Evolutionary conservation across 1,140 invertebrate genomes (phyloP).

Genomic region (Scaptodrosophila lebanonensis): DNA sequence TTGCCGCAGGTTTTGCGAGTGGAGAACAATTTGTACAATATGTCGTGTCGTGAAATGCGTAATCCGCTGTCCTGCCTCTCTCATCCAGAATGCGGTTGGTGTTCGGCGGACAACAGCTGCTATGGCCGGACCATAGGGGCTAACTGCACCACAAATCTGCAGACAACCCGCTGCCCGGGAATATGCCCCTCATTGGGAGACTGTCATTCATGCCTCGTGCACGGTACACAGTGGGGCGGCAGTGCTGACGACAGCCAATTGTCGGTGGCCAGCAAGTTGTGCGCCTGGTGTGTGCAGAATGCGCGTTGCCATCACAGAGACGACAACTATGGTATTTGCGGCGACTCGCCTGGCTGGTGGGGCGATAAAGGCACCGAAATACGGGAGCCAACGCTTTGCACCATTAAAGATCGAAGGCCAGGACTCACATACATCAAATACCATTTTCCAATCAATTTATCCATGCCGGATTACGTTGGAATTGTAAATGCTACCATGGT

Average conservation of each 20-base stretch:
- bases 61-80: conserved; percentile 87
- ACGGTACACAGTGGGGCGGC: conserved; percentile 78
- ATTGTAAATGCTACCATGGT: conserved; percentile 91
- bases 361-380: conserved; percentile 89
- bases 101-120: conserved; percentile 88
- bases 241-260: conserved; percentile 76
- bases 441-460: conserved; percentile 88
- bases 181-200: conserved; percentile 91
- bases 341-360: conserved; percentile 93
- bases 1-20: conserved; percentile 86
- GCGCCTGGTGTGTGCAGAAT: conserved; percentile 95
- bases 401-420: conserved; percentile 87
- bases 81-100: conserved; percentile 96
- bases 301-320: conserved; percentile 92
- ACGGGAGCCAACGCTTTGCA: conserved; percentile 86
- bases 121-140: conserved; percentile 89
- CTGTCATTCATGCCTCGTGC: conserved; percentile 92
- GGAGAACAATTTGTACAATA: conserved; percentile 80
- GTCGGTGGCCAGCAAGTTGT: conserved; percentile 88
- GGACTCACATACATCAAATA: conserved; percentile 94
- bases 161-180: conserved; percentile 90
- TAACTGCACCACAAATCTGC: conserved; percentile 91
- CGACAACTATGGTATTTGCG: conserved; percentile 90
- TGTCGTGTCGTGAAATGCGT: conserved; percentile 85
- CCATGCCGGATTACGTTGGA: conserved; percentile 89